Percentiles rank a stretch among this genome's conserved stretches.
phyloP scores from a whole-genome alignment of 2,888 invertebrate species.

The Ennomos fuscantarius region DNA sequence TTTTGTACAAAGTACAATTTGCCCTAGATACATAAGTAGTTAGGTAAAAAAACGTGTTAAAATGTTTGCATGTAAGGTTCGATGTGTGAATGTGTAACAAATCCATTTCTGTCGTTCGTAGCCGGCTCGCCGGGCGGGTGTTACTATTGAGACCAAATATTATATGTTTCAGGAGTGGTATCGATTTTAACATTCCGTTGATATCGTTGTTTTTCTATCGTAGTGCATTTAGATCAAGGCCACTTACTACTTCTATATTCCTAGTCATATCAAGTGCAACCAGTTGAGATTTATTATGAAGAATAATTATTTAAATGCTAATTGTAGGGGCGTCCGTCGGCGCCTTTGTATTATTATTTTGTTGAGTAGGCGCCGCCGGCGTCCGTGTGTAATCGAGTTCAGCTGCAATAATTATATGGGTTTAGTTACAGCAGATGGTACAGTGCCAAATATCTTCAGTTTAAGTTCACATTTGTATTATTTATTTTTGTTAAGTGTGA shows the following conservation, averaged over 20 bases:
- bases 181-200: slow-evolving; percentile 85
- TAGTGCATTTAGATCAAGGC: slow-evolving; percentile 77
- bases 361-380: slow-evolving; percentile 58
- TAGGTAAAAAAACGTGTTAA: slow-evolving; percentile 80
- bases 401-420: slow-evolving; percentile 60
- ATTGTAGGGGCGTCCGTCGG: slow-evolving; percentile 51
- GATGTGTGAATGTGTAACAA: slow-evolving; percentile 71
- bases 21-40: slow-evolving; percentile 84
- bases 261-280: slow-evolving; percentile 85
- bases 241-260: slow-evolving; percentile 81
- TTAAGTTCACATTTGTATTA: slow-evolving; percentile 78
- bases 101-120: slow-evolving; percentile 71
- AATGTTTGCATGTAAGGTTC: slow-evolving; percentile 70
- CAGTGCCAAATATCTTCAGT: slow-evolving; percentile 84
- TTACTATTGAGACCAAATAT: slow-evolving; percentile 84
- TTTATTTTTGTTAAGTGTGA: slow-evolving; percentile 77
- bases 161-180: slow-evolving; percentile 84
- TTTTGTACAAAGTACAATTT: slow-evolving; percentile 85
- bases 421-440: slow-evolving; percentile 70
- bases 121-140: slow-evolving; percentile 72
- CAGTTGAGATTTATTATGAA: slow-evolving; percentile 81
- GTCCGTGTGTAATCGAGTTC: slow-evolving; percentile 45
- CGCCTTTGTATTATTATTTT: slow-evolving; percentile 75
- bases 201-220: slow-evolving; percentile 58
- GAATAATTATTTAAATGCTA: slow-evolving; percentile 69